These are phyloP conservation scores for Melieria crassipennis DNA, from an alignment of 2,888 invertebrate species.

Conservation along the genomic window DNA sequence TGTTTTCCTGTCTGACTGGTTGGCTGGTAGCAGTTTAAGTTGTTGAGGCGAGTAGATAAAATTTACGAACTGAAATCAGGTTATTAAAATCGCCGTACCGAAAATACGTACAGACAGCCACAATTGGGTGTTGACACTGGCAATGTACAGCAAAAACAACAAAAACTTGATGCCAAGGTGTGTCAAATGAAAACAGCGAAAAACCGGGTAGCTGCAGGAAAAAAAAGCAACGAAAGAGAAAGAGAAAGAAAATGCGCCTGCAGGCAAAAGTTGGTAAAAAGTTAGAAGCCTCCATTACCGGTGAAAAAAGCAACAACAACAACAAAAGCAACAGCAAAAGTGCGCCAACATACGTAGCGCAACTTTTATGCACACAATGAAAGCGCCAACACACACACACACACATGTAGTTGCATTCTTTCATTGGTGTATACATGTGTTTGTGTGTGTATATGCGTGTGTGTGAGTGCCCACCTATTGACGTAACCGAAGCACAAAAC, in stretches of 20 bases:
- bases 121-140: not conserved
- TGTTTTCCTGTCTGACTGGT: too few relatives aligned
- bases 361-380: not conserved
- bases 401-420: not conserved
- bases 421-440: not conserved
- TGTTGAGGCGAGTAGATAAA: conserved; percentile 3
- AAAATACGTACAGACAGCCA: not conserved
- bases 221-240: conserved; percentile 1
- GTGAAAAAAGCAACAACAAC: not conserved
- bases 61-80: conserved; percentile 19
- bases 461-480: too few relatives aligned
- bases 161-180: not conserved
- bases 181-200: not conserved
- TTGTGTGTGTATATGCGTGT: not conserved
- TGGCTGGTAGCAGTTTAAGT: not conserved
- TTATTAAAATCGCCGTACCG: conserved; percentile 22
- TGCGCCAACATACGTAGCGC: not conserved
- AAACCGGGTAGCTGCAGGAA: not conserved
- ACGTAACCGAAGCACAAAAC: too few relatives aligned
- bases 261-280: not conserved
- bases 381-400: not conserved
- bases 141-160: not conserved
- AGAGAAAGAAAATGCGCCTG: too few relatives aligned
- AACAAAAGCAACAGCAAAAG: not conserved
- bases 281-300: not conserved